Evolutionary conservation across 2,797 vertebrate species (phyloP).

Genomic region (Heterohyrax brucei): DNA sequence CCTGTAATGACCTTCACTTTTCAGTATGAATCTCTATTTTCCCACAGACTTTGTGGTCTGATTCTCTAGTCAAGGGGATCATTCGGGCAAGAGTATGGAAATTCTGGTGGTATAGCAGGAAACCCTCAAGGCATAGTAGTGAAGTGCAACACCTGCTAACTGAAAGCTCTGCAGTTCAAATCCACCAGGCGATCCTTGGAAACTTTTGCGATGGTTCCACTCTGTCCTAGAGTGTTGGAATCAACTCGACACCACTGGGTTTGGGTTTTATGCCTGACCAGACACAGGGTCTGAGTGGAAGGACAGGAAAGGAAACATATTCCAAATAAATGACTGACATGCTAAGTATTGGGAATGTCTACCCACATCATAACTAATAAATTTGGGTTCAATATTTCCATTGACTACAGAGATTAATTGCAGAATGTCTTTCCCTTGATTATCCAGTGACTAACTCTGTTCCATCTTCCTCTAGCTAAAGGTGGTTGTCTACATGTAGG

Average conservation of each 20-base stretch:
- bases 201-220: too few species aligned
- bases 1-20: neutral
- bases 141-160: too few species aligned
- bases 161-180: too few species aligned
- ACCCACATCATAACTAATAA: neutral
- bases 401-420: neutral
- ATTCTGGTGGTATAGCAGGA: too few species aligned
- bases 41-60: neutral
- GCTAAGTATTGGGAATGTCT: neutral
- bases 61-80: neutral
- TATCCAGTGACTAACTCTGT: conserved; percentile 15
- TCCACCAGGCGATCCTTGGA: too few species aligned
- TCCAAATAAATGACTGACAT: neutral
- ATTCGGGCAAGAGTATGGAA: neutral
- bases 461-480: neutral
- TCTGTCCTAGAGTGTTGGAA: too few species aligned
- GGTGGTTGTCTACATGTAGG: neutral
- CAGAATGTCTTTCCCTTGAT: neutral
- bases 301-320: neutral
- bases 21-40: neutral
- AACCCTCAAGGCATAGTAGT: too few species aligned
- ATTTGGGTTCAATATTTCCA: neutral
- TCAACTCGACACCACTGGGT: too few species aligned
- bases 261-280: neutral
- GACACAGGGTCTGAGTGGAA: neutral